These are phyloP conservation scores for Hartigia nigra DNA, from an alignment of 2,888 invertebrate species.

Conservation along the genomic window DNA sequence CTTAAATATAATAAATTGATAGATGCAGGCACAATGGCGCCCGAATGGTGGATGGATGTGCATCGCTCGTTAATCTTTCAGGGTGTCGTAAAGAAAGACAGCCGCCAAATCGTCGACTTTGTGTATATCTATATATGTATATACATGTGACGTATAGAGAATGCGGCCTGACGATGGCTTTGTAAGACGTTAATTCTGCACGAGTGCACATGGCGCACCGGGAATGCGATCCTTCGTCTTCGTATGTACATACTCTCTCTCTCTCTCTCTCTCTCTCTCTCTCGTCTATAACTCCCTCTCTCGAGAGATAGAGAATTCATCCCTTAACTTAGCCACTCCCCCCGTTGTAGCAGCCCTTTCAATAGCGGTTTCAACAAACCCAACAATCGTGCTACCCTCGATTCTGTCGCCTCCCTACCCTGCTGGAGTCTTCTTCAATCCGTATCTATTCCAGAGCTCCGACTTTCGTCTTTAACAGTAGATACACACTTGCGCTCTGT, in stretches of 20 bases:
- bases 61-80: constrained; percentile 11
- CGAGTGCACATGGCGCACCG: constrained; percentile 7
- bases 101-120: neutral
- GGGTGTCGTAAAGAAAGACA: constrained; percentile 5
- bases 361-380: neutral
- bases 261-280: neutral
- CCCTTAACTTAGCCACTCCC: neutral
- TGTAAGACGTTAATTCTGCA: constrained; percentile 11
- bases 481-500: constrained; percentile 3
- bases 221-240: neutral
- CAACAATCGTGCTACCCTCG: constrained; percentile 28
- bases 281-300: constrained; percentile 35
- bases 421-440: neutral
- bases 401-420: neutral
- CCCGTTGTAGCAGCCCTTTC: neutral
- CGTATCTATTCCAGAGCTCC: neutral
- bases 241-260: neutral
- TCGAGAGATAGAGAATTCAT: neutral
- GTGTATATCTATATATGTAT: neutral
- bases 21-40: neutral
- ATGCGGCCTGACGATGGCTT: constrained; percentile 1
- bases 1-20: neutral
- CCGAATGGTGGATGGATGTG: neutral
- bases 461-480: neutral
- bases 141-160: neutral